Percentiles rank a stretch among this genome's conserved stretches.
Conservation (phyloP, 1,140 invertebrate species). For the Danaus melanippus region DNA sequence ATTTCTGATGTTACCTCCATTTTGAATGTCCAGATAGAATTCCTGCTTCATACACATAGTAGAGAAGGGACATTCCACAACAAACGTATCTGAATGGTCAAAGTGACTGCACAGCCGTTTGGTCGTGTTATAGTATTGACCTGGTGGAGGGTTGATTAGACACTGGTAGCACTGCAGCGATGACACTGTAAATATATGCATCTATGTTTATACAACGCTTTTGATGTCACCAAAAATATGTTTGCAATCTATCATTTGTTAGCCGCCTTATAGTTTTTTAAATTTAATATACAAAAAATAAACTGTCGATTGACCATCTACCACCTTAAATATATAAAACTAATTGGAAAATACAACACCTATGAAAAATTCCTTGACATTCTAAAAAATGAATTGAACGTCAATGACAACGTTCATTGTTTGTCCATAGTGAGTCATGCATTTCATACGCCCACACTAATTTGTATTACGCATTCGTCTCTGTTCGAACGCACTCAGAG, state of each 20-base stretch:
- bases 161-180: conserved; percentile 79
- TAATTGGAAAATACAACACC: too few relatives aligned
- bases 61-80: conserved; percentile 83
- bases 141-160: conserved; percentile 72
- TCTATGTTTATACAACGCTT: background rate
- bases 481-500: conserved; percentile 24
- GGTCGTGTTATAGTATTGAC: conserved; percentile 67
- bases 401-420: conserved; percentile 9
- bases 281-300: too few relatives aligned
- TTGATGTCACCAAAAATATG: background rate
- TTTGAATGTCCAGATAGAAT: conserved; percentile 73
- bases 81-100: conserved; percentile 76
- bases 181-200: conserved; percentile 36
- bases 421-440: conserved; percentile 13
- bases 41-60: conserved; percentile 86
- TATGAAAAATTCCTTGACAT: background rate
- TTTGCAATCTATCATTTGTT: too few relatives aligned
- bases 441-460: conserved; percentile 33
- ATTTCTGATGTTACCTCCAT: conserved; percentile 69
- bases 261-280: too few relatives aligned
- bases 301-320: too few relatives aligned
- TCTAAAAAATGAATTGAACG: background rate
- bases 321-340: too few relatives aligned
- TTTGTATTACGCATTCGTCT: conserved; percentile 25
- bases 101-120: conserved; percentile 79